Evolutionary conservation across 2,113 vertebrate species (phyloP).

Genomic region (Pygoscelis antarcticus): DNA sequence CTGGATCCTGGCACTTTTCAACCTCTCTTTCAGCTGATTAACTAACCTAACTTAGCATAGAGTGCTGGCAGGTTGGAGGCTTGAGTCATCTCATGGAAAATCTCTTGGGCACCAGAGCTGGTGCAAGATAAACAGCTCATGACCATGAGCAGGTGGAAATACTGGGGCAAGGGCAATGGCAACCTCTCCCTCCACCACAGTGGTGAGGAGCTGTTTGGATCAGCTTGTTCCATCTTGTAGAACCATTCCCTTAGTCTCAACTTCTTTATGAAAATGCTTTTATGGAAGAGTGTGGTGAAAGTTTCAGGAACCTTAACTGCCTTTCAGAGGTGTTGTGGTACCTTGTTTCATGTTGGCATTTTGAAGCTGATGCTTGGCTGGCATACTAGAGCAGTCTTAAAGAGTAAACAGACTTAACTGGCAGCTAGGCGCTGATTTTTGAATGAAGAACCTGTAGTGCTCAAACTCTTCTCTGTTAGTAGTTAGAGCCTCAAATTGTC

Average conservation of each 20-base stretch:
- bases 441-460: not conserved
- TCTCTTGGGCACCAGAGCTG: not conserved
- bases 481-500: not conserved
- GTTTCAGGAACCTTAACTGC: not conserved
- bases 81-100: not conserved
- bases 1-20: not conserved
- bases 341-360: not conserved
- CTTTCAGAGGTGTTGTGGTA: not conserved
- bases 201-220: not conserved
- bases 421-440: not conserved
- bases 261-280: not conserved
- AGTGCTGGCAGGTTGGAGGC: not conserved
- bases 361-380: not conserved
- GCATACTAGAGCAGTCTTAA: not conserved
- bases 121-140: not conserved
- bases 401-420: not conserved
- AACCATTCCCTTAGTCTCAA: not conserved
- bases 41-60: not conserved
- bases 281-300: not conserved
- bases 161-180: not conserved
- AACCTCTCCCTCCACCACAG: not conserved
- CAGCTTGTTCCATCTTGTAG: not conserved
- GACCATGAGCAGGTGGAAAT: not conserved
- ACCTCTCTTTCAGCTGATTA: not conserved
- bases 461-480: not conserved